Base-by-base conservation (phyloP, 2,797 vertebrate genomes). In the Catamblyrhynchus diadema region DNA sequence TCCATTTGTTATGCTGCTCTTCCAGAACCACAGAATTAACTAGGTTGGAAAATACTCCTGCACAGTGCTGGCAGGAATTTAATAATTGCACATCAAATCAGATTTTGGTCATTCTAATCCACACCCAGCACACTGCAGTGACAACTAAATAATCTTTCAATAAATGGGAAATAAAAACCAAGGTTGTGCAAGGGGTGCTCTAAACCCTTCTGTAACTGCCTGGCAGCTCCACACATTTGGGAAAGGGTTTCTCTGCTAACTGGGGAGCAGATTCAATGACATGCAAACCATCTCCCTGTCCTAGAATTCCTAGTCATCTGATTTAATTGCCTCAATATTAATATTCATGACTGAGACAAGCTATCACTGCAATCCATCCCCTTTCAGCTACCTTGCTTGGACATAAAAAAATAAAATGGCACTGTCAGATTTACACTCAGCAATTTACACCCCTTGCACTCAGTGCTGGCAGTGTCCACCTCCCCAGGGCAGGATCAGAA, bases 321-420 rank as follows among this genome's bases (percentile, higher is more conserved):
- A 93, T 89, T 94, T 95, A 81, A 96, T 91, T 90, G 83, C 44
- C 56, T 78, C 69, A 60, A 2, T 54, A 91, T 90, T 95, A 91
- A 94, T 88, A 91, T 86, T 91, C 80, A 88, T 88, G 37, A 66
- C 72, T 48, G 79, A 81, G 65, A 39, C 41, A 56, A 2, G 37
- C 57, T 72, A 94, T 24, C 80, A 57, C 33, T 66, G 72, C 57
- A 92, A 51, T 35, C 61, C 65, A 72, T 59, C 28, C 51, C 32
- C 54, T 87, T 89, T 54, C 54, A 79, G 69, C 66, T 88, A 48
- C 80, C 48, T 83, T 30, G 9, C 47, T 61, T 14, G 5, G 61
- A 61, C 28, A 23, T 0, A 45, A 15, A 48, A 30, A 16, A 25
- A 27, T 21, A 13, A 48, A 42, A 20, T 3, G 23, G 11, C 22